Evolutionary conservation across 1,140 invertebrate genomes (phyloP).

Genomic region (Drosophila lowei): DNA sequence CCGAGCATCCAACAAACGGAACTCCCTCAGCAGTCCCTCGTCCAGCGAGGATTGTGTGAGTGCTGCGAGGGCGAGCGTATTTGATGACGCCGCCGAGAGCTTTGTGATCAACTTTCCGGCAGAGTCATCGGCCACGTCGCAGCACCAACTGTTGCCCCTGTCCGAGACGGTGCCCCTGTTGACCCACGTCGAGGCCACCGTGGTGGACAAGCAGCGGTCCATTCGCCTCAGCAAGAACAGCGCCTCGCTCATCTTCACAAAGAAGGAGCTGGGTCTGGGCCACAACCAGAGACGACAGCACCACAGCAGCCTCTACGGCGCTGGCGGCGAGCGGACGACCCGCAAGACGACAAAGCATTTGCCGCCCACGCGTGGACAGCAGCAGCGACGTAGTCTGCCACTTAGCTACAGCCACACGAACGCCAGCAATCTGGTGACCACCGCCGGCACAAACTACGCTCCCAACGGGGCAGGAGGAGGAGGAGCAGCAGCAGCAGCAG

Average conservation of each 20-base stretch:
- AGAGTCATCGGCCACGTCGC: conserved; percentile 54
- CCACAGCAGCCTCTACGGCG: conserved; percentile 63
- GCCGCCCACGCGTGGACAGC: conserved; percentile 64
- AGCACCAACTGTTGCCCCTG: conserved; percentile 54
- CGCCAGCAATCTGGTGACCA: conserved; percentile 72
- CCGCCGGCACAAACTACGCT: conserved; percentile 32
- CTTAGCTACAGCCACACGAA: conserved; percentile 66
- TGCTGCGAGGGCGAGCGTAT: conserved; percentile 49
- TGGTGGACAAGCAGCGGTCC: conserved; percentile 73
- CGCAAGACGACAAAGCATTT: conserved; percentile 63
- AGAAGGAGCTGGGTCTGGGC: conserved; percentile 62
- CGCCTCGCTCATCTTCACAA: conserved; percentile 78
- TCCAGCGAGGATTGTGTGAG: conserved; percentile 61
- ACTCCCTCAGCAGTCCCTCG: conserved; percentile 48
- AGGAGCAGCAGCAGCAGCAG: neutral
- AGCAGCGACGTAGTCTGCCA: conserved; percentile 68
- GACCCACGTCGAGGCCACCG: conserved; percentile 74
- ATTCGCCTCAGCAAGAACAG: conserved; percentile 78
- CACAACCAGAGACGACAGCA: conserved; percentile 49
- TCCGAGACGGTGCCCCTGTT: conserved; percentile 80
- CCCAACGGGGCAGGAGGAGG: conserved; percentile 16
- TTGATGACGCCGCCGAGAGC: conserved; percentile 79
- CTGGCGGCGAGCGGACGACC: conserved; percentile 44
- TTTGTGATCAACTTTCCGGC: conserved; percentile 79
- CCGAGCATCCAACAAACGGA: conserved; percentile 31